Base-by-base conservation (phyloP, 2,797 vertebrate species). In the Orestias chungarensis region DNA sequence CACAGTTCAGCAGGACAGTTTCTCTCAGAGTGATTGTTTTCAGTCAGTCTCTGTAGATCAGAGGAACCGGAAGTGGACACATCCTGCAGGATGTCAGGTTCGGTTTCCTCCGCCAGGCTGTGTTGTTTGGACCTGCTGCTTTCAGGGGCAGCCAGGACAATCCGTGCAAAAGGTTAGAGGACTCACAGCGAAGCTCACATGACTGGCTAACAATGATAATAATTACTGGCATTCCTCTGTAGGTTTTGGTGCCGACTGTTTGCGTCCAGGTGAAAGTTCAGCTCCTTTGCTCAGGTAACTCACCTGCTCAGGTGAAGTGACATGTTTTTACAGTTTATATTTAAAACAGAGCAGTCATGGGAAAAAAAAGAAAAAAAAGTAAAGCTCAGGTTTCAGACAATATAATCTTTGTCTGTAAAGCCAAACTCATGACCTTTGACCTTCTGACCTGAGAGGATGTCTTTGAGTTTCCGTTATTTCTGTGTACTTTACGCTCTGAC, bases 241-340 rank as follows among this genome's bases (percentile, higher is more conserved):
- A 86, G 87, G 78, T 1, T 75, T 57, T 6, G 38, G n/a, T 82
- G 75, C 23, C 5, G 68, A 66, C 29, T 73, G 62, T 18, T 23
- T 49, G 62, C 55, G 66, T 82, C 31, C 69, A 71, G 67, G n/a
- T 81, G 57, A n/a, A 64, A 50, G 33, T 66, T 64, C 69, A 68
- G 74, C 78, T 66, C 72, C 77, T 72, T 25, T 52, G 31, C 67
- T 59, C 86, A 89, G 90, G 89, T 88, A 84, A 6, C 29, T 72
- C 38, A 49, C 23, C 27, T 46, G 2, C n/a, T 9, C 6, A 42
- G 40, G 38, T 27, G 15, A 42, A 27, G 38, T 27, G 15, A 40
- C 49, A 68, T 40, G 38, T 20, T 31, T 44, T 44, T 46, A 20
- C n/a, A n/a, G n/a, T n/a, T n/a, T 23, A 31, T 35, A 6, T 25